phyloP scores from a whole-genome alignment of 2,888 invertebrate genomes.

The Leptopilina drosophilae region DNA sequence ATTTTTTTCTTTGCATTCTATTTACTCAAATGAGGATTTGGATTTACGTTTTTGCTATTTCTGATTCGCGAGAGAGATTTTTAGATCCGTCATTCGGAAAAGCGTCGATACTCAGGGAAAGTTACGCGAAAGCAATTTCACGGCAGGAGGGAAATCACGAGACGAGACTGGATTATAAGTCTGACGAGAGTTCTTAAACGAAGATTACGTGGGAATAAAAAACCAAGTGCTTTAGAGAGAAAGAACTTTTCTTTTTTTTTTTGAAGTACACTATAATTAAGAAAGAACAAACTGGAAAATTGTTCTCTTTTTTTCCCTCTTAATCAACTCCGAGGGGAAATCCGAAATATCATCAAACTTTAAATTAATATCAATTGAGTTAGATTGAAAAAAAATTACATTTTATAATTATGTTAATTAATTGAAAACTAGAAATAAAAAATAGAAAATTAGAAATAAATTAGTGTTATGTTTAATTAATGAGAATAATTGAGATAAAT shows the following conservation, averaged over 20 bases:
- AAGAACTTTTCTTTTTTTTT: neutral
- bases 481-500: neutral
- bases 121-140: slow-evolving; percentile 32
- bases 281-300: slow-evolving; percentile 23
- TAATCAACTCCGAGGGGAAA: too few relatives aligned
- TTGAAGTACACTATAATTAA: slow-evolving; percentile 26
- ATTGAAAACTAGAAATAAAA: too few relatives aligned
- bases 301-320: too few relatives aligned
- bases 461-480: neutral
- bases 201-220: neutral
- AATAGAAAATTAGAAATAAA: neutral
- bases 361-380: neutral
- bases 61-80: slow-evolving; percentile 12
- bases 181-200: slow-evolving; percentile 29
- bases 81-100: slow-evolving; percentile 10
- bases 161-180: slow-evolving; percentile 22
- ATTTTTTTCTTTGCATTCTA: neutral
- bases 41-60: slow-evolving; percentile 5
- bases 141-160: slow-evolving; percentile 23
- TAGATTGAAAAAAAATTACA: neutral
- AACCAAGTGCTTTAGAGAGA: neutral
- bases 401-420: too few relatives aligned
- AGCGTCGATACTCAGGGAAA: slow-evolving; percentile 16
- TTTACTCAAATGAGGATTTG: neutral
- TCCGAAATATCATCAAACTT: too few relatives aligned